Evolutionary conservation across 2,113 vertebrate species (phyloP).

Genomic region (Caranx ignobilis): DNA sequence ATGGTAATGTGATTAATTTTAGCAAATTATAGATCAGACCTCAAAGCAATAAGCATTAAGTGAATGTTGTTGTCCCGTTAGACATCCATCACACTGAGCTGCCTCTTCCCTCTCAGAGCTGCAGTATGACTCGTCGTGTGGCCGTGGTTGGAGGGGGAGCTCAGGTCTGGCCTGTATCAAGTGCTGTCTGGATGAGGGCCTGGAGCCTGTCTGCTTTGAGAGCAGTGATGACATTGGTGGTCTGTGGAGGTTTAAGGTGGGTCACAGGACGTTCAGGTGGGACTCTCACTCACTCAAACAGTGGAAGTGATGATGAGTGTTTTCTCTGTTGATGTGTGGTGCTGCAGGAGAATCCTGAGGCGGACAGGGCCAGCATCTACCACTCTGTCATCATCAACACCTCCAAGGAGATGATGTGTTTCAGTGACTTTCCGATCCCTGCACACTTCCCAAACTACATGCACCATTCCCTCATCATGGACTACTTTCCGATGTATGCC

Average conservation of each 20-base stretch:
- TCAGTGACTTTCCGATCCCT: conserved; percentile 92
- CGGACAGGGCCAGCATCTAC: conserved; percentile 92
- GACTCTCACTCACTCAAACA: background rate
- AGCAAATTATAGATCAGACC: no score
- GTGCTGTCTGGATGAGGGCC: conserved; percentile 90
- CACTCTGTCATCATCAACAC: conserved; percentile 93
- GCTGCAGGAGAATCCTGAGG: conserved; percentile 86
- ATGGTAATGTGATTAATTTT: no score
- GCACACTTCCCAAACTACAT: conserved; percentile 93
- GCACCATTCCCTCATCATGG: conserved; percentile 90
- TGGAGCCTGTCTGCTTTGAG: conserved; percentile 93
- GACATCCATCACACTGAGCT: background rate
- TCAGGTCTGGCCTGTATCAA: conserved; percentile 89
- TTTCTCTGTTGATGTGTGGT: background rate
- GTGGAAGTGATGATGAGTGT: background rate
- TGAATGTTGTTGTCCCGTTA: background rate
- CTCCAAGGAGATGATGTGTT: conserved; percentile 97
- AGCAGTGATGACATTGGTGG: conserved; percentile 89
- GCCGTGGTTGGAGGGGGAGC: conserved; percentile 89
- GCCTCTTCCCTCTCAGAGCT: background rate
- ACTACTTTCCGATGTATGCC: conserved; percentile 91
- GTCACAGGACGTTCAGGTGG: background rate
- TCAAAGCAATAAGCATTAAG: no score
- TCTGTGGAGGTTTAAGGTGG: conserved; percentile 90
- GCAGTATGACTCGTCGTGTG: conserved; percentile 77